These are phyloP conservation scores for Noctua pronuba DNA, from an alignment of 2,888 invertebrate species.

Conservation along the genomic window DNA sequence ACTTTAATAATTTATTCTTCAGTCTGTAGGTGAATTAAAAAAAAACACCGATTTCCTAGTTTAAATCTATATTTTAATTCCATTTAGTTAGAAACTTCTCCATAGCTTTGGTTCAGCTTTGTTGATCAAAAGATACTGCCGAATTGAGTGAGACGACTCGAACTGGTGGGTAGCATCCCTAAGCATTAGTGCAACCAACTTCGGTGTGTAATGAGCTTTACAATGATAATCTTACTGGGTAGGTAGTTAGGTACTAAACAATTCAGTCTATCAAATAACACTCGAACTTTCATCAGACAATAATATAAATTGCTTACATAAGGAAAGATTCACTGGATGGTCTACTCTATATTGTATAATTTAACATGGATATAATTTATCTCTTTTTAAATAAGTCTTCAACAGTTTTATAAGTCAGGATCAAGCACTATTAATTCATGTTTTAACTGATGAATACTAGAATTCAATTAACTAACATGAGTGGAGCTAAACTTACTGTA, in stretches of 20 bases:
- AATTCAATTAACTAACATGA: not conserved
- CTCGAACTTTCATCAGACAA: constrained; percentile 35
- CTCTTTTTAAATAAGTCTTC: constrained; percentile 10
- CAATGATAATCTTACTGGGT: constrained; percentile 19
- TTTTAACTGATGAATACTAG: not conserved
- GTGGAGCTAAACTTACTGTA: not conserved
- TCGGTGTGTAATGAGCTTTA: constrained; percentile 13
- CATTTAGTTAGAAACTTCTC: not conserved
- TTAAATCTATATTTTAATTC: not conserved
- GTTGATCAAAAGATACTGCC: not conserved
- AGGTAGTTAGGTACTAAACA: constrained; percentile 40
- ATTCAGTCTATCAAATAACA: constrained; percentile 46
- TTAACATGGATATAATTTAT: constrained; percentile 5
- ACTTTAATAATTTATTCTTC: too few species aligned
- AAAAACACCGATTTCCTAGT: not conserved
- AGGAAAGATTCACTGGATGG: not conserved
- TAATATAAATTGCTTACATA: not conserved
- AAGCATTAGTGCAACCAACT: not conserved
- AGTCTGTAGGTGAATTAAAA: too few species aligned
- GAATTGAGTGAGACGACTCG: not conserved
- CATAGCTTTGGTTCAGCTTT: not conserved
- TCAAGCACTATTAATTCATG: constrained; percentile 1
- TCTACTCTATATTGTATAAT: not conserved
- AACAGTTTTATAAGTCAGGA: not conserved
- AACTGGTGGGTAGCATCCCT: not conserved